Base-by-base conservation (phyloP, 1,140 invertebrate genomes). In the Drosophila malerkotliana region DNA sequence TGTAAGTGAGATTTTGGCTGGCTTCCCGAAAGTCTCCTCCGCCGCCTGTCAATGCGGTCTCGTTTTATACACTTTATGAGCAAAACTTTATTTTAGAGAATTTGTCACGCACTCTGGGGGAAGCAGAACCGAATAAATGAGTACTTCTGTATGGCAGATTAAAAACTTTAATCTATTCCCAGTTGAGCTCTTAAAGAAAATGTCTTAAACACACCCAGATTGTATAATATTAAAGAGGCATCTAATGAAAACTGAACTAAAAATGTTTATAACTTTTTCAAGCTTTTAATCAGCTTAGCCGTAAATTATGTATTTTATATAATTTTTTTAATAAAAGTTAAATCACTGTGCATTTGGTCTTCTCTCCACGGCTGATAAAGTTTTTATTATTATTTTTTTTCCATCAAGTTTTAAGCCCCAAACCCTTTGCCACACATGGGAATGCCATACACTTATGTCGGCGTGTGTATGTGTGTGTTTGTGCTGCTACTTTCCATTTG, bases 341-440 rank as follows among this genome's bases (percentile, higher is more conserved):
- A 37, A 37, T 34, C 9, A 37, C 30, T 69, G 66, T 28, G 71
- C 45, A 73, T 73, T 28, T 24, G 26, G 15, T 51, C n/a, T 73
- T 73, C 71, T 58, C 39, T 73, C 41, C 39, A 37, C 41, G 52
- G 52, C 3, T 14, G 15, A 45, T 52, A 28, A 21, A 32, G 51
- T 34, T 47, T 74, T 37, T 37, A 8, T 49, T 73, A 12, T 5
- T 34, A 39, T 51, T 39, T 44, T 55, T 54, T 26, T n/a, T 37
- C 6, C 60, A 62, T 75, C 63, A 62, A 78, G 83, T 88, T 87
- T 82, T 77, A 72, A 73, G 71, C 79, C 37, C 64, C 64, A 76
- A 85, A 79, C 82, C 83, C 83, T 82, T 87, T 15, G 56, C 44
- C 79, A 79, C 74, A 85, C 82, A 85, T 87, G 63, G 67, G 63